Evolutionary conservation across 2,113 vertebrate species (phyloP).

Genomic region (Gobio gobio): DNA sequence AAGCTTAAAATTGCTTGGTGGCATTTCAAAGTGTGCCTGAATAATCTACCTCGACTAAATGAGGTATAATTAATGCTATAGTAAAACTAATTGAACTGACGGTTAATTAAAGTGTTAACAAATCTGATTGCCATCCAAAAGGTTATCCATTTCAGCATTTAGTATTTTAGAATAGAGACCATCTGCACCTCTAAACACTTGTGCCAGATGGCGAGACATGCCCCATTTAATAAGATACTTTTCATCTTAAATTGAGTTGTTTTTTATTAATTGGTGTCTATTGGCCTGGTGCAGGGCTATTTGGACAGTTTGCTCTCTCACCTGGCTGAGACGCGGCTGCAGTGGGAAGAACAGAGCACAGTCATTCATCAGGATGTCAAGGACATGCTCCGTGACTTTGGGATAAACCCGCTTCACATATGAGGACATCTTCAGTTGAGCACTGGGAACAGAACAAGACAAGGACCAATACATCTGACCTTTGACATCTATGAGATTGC

Average conservation of each 20-base stretch:
- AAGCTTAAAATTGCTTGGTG: conserved; percentile 22
- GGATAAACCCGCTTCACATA: conserved; percentile 72
- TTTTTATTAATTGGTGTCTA: conserved; percentile 12
- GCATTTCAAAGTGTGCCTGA: conserved; percentile 26
- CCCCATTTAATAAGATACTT: conserved; percentile 29
- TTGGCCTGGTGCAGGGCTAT: conserved; percentile 65
- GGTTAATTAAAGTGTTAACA: conserved; percentile 39
- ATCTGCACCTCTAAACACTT: conserved; percentile 40
- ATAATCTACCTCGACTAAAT: conserved; percentile 18
- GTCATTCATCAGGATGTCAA: conserved; percentile 65
- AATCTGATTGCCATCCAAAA: conserved; percentile 41
- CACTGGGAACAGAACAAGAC: not conserved
- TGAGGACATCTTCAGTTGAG: conserved; percentile 46
- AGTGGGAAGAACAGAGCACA: conserved; percentile 63
- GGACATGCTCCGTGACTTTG: conserved; percentile 71
- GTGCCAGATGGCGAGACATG: conserved; percentile 25
- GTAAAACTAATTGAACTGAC: conserved; percentile 16
- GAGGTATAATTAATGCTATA: conserved; percentile 26
- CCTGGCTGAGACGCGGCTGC: conserved; percentile 60
- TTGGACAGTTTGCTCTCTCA: conserved; percentile 73
- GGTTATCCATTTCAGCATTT: conserved; percentile 33
- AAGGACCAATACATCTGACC: not conserved
- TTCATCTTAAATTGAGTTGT: conserved; percentile 1
- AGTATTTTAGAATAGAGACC: conserved; percentile 21
- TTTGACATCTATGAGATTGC: not conserved